Evolutionary conservation across 2,113 vertebrate species (phyloP).

Genomic region (Telmatochromis sp.): DNA sequence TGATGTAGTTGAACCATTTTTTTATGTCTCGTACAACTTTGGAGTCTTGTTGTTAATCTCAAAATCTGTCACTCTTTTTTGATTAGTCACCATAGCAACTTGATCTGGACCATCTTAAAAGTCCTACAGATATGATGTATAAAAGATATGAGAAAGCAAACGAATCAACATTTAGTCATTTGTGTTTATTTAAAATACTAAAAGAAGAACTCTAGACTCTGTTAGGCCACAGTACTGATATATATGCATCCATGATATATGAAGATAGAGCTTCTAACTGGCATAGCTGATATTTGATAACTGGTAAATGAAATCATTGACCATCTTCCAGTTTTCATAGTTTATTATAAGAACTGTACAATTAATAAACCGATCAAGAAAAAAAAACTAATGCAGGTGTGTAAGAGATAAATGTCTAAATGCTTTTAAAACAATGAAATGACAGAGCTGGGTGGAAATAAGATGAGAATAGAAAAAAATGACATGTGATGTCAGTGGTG

Average conservation of each 20-base stretch:
- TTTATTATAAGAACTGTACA: not conserved
- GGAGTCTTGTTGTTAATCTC: not conserved
- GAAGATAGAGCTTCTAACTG: not conserved
- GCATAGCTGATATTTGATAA: not conserved
- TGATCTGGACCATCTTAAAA: not conserved
- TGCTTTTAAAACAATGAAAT: not conserved
- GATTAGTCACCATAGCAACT: not conserved
- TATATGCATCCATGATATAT: not conserved
- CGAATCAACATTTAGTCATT: not conserved
- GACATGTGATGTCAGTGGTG: not conserved
- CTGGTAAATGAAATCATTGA: rapidly evolving
- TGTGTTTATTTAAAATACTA: not conserved
- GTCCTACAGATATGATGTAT: rapidly evolving
- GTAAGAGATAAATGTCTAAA: not conserved
- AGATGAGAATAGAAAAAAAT: not conserved
- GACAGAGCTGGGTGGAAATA: not conserved
- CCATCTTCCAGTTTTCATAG: not conserved
- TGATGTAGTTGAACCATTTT: not conserved
- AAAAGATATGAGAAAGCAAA: not conserved
- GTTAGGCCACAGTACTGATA: not conserved
- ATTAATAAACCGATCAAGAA: not conserved
- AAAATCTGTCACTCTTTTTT: not conserved
- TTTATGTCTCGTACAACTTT: not conserved
- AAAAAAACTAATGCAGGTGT: not conserved
- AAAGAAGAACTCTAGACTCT: not conserved